Evolutionary conservation across 92 coral and sea anemone genomes (phyloP).

Genomic region (Isaurus tuberculatus): DNA sequence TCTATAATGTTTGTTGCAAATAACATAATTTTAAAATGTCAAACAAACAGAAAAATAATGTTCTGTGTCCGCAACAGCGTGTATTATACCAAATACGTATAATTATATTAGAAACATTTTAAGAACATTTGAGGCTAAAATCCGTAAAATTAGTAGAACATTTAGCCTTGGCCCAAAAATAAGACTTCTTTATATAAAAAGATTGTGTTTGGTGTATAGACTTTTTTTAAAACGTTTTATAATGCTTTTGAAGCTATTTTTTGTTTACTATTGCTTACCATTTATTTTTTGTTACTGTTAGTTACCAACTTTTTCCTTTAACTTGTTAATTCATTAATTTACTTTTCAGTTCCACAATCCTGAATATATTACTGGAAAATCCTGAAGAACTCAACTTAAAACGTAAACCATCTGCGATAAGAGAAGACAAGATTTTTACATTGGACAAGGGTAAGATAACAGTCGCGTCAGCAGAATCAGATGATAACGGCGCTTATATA

Average conservation of each 20-base stretch:
- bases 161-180: no score
- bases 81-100: not conserved
- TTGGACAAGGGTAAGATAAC: slow-evolving; percentile 41
- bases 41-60: no score
- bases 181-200: no score
- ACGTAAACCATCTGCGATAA: slow-evolving; percentile 35
- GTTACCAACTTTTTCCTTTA: not conserved
- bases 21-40: no score
- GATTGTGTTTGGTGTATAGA: no score
- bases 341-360: slow-evolving; percentile 20
- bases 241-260: not conserved
- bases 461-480: slow-evolving; percentile 51
- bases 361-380: slow-evolving; percentile 33
- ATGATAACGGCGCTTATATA: slow-evolving; percentile 54
- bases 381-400: slow-evolving; percentile 35
- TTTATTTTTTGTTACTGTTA: not conserved
- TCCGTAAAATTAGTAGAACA: no score
- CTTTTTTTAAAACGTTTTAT: not conserved
- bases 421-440: slow-evolving; percentile 45
- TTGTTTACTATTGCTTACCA: not conserved
- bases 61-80: no score
- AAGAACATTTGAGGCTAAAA: no score
- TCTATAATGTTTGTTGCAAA: not conserved
- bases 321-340: not conserved
- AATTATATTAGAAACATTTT: no score